Evolutionary conservation across 2,888 invertebrate species (phyloP), one percentile per base, ranked within the genome.

Genomic region (Polyploca ridens): DNA sequence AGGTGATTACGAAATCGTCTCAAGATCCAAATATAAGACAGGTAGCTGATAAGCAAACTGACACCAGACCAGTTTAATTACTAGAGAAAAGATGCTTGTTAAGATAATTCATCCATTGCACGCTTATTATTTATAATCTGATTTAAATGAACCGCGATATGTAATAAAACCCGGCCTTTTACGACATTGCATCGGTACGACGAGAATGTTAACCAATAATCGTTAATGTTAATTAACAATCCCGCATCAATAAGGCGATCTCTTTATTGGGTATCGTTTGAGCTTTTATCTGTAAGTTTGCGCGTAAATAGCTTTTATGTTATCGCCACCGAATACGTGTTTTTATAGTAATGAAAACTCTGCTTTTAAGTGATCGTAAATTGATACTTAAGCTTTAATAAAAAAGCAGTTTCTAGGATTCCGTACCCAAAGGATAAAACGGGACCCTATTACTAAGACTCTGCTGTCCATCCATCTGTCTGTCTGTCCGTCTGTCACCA

Each of bases 161-260:
- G 62, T 66, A 65, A 65, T 69, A 71, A 69, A 70, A 75, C 62
- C 62, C 58, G 66, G 64, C 71, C 63, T 63, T 71, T 68, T 72
- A 72, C 69, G 62, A 65, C 63, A 58, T 66, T 62, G 60, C 67
- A 27, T 33, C 27, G 44, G 33, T 70, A 72, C 68, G 65, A 62
- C 60, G 67, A 62, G 70, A 63, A 64, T 62, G 59, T 54, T 62
- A 58, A 46, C 38, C 59, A 62, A 59, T 62, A 64, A 64, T 64
- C 63, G 49, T 63, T 49, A 66, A 62, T 64, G 63, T 63, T 61
- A 61, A 54, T 38, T 65, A 61, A 63, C 63, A 58, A 62, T 62
- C 33, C 59, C 54, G 41, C 63, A 49, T 13, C 38, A 59, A 59
- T 65, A 63, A 65, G 63, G 59, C 63, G 59, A 33, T 13, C 44